Evolutionary conservation across 2,888 invertebrate genomes (phyloP), one percentile per base, ranked within the genome.

Genomic region (Heliconius hortense): DNA sequence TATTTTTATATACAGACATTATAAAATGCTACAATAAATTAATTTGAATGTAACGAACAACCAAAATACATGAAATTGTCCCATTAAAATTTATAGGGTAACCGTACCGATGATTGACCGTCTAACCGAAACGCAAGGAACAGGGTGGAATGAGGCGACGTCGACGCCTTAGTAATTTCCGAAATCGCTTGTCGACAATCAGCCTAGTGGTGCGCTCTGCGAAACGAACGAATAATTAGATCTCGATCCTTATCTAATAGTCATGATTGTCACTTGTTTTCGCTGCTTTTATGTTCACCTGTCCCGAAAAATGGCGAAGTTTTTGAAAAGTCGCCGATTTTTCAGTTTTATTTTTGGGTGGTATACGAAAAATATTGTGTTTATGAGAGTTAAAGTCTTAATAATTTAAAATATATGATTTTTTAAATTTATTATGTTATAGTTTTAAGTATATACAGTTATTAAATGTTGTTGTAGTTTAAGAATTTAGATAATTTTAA

Each of bases 111-210:
- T 87, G 87, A 88, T 85, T 88, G 88, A 87, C 88, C 88, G 89
- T 84, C 86, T 86, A 86, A 83, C 85, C 83, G 83, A 84, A 84
- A 85, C 85, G 87, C 86, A 88, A 89, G 88, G 87, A 86, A 84
- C 83, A 79, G 83, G 85, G 82, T 78, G 80, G 85, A 82, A 82
- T 81, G 78, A 83, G 85, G 84, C 81, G 84, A 84, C 86, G 87
- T 85, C 88, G 87, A 86, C 89, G 91, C 90, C 92, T 92, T 92
- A 89, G 92, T 89, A 92, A 93, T 93, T 93, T 93, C 93, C 92
- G 92, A 93, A 93, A 92, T 92, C 93, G 91, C 89, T 88, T 87
- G 91, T 89, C 92, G 90, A 90, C 93, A 90, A 91, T 90, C 91
- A 88, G 91, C 88, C 86, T 90, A 90, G 90, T 90, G 92, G 89